Base-by-base conservation (phyloP, 2,113 vertebrate species). In the Antigone vipio region DNA sequence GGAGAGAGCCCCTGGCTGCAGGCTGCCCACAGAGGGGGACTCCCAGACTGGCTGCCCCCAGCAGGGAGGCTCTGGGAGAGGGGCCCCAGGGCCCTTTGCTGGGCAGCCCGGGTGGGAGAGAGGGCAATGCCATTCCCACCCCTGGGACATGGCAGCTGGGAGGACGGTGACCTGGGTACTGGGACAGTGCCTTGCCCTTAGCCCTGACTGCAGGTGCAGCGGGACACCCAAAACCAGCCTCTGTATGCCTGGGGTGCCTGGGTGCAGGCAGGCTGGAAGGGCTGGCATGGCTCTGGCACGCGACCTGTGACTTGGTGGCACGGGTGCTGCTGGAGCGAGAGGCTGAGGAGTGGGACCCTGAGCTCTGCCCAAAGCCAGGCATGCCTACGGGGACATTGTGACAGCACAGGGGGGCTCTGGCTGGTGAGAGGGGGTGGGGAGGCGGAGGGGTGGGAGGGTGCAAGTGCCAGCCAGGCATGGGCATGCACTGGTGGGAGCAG, bases 291-390 rank as follows among this genome's bases (percentile, higher is more conserved):
- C 22, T 87, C 42, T 30, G n/a, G 50, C n/a, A 23, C 1, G 0
- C 80, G 56, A 53, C 27, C 29, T 34, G 4, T 15, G 4, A 16
- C 26, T 38, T 56, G 29, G 58, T 90, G 72, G 55, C 58, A 15
- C 4, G 7, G 49, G 35, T 72, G 67, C 27, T 42, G 6, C 34
- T 63, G 53, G 44, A 79, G 49, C 7, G 3, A 53, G 32, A 74
- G 42, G 7, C 58, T 90, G 40, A 15, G 40, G 42, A 91, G 24
- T 7, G 2, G 32, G 53, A 27, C 79, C 59, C 6, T 0, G 0
- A 59, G 44, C 20, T 75, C 62, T 95, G 38, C 69, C 53, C 52
- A 40, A 55, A 68, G 77, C 40, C 1, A 0, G 45, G 22, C 49
- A 59, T 87, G 29, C 20, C 74, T 3, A 0, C 69, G 34, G 30